Evolutionary conservation across 2,888 invertebrate species (phyloP).

Genomic region (Dicranocentrus wangi): DNA sequence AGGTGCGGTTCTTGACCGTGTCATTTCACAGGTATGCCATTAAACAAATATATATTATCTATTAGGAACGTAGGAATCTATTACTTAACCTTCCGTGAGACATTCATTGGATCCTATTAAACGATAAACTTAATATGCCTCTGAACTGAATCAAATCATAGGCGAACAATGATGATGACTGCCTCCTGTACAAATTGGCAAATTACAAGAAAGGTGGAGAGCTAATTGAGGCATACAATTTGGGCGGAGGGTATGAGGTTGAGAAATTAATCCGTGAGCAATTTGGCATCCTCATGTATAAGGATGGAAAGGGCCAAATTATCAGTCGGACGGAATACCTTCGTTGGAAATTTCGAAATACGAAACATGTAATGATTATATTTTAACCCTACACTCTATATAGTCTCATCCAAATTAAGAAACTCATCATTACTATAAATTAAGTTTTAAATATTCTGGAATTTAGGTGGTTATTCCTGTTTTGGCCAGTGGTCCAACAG

Average conservation of each 20-base stretch:
- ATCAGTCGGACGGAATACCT: conserved; percentile 91
- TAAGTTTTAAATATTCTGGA: neutral
- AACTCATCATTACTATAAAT: neutral
- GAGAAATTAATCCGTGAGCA: conserved; percentile 90
- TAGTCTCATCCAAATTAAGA: too few relatives aligned
- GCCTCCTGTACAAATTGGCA: conserved; percentile 87
- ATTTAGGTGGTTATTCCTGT: conserved; percentile 85
- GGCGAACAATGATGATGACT: conserved; percentile 86
- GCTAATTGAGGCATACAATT: conserved; percentile 88
- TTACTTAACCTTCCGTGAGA: too few relatives aligned
- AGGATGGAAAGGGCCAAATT: conserved; percentile 86
- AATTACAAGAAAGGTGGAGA: conserved; percentile 93
- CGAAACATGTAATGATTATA: conserved; percentile 74
- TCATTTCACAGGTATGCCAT: conserved; percentile 82
- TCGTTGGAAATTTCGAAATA: conserved; percentile 91
- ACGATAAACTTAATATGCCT: too few relatives aligned
- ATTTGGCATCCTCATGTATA: conserved; percentile 91
- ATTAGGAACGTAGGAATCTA: too few relatives aligned
- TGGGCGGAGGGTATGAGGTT: conserved; percentile 82
- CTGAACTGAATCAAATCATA: conserved; percentile 50
- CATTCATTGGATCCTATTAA: too few relatives aligned
- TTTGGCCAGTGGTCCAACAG: conserved; percentile 89
- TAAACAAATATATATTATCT: neutral
- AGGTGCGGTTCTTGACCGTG: conserved; percentile 90
- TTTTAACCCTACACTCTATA: too few relatives aligned